Base-by-base conservation (phyloP, 2,888 invertebrate genomes). In the Lamellibrachia columna region DNA sequence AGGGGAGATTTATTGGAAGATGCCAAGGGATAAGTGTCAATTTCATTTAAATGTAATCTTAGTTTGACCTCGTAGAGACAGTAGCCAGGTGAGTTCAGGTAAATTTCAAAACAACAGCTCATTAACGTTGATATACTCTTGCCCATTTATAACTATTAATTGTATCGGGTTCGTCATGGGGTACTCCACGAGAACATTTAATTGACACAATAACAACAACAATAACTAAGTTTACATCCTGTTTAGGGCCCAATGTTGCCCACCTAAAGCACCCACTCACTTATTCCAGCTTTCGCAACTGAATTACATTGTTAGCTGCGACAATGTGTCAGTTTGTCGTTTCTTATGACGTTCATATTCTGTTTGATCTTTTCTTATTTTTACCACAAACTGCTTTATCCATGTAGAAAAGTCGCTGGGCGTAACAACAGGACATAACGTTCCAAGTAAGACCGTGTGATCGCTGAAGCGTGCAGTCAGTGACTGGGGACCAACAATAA, bases 221-320 rank as follows among this genome's bases (percentile, higher is more conserved):
- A 75, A 75, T 75, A 75, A 75, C 15, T 22, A 75, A 75, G 75
- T 75, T 75, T 75, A 75, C 75, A 75, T 75, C 75, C 75, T 75
- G 75, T 75, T 75, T 75, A 75, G 11, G 75, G 75, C 6, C 75
- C 75, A 75, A 75, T 22, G n/a, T 75, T 11, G 22, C 75, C 75
- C 75, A 75, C 22, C 22, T 75, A 22, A n/a, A 0, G 6, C 22
- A 75, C 75, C 75, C 75, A 75, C 22, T 75, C 75, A 75, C n/a
- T 75, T 22, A 15, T 6, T 75, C 75, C 22, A 75, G 15, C 22
- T 11, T n/a, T 75, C 75, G n/a, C 75, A 75, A 75, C 22, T 75
- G 75, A 22, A 4, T 11, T 11, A 15, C 75, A 75, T 75, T 75
- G 75, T 75, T 75, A 22, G 75, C 0, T 3, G 1, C 6, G 6